Conservation (phyloP, 1,140 invertebrate species). For the Conopomorpha cramerella region DNA sequence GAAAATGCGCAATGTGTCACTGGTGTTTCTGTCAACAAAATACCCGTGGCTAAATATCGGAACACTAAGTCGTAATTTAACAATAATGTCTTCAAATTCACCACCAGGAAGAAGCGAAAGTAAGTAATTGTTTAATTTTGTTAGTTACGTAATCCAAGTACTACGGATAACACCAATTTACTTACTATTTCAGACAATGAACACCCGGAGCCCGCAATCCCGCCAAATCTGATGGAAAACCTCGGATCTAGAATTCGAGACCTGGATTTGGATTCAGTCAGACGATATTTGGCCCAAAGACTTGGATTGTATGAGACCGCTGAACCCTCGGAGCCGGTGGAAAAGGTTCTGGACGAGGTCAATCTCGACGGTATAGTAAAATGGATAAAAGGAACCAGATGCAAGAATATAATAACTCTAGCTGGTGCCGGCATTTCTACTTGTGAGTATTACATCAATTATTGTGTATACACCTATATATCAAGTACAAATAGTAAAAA, state of each 20-base stretch:
- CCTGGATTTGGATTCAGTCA: conserved; percentile 45
- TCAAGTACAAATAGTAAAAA: too few species aligned
- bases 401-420: conserved; percentile 89
- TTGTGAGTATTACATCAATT: conserved; percentile 75
- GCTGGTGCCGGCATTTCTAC: conserved; percentile 95
- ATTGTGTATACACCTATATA: too few species aligned
- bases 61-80: conserved; percentile 40
- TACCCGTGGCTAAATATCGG: conserved; percentile 30
- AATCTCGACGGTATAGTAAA: conserved; percentile 47
- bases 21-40: too few species aligned
- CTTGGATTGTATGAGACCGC: conserved; percentile 40
- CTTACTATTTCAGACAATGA: conserved; percentile 18
- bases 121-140: conserved; percentile 12
- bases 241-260: conserved; percentile 32
- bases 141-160: not conserved
- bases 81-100: conserved; percentile 48
- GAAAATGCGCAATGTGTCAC: too few species aligned
- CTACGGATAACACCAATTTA: not conserved
- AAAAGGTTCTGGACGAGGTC: conserved; percentile 50
- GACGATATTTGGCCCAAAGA: conserved; percentile 48
- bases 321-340: conserved; percentile 19
- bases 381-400: conserved; percentile 67
- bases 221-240: conserved; percentile 32
- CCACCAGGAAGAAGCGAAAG: conserved; percentile 43
- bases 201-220: conserved; percentile 21